phyloP scores from a whole-genome alignment of 2,113 vertebrate species.

The Tyto alba region DNA sequence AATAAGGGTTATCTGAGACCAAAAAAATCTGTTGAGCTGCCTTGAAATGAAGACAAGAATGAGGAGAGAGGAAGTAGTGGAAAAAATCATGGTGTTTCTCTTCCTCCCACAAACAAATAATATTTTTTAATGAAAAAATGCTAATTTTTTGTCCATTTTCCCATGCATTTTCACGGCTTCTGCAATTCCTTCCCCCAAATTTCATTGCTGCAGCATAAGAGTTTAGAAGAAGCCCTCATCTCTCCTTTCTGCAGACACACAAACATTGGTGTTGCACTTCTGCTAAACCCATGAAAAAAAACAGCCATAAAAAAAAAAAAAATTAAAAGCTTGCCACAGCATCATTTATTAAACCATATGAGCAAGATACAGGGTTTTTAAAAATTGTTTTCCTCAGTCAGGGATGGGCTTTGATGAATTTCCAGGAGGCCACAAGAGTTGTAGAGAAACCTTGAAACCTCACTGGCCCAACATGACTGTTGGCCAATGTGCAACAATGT shows the following conservation, averaged over 20 bases:
- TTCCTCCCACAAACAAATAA: neutral
- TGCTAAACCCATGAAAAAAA: neutral
- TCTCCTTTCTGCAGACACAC: neutral
- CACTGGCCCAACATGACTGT: rapidly evolving
- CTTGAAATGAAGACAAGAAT: neutral
- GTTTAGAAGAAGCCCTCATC: neutral
- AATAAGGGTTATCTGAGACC: neutral
- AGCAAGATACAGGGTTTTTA: neutral
- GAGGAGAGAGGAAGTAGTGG: neutral
- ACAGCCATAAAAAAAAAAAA: neutral
- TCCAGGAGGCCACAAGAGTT: neutral
- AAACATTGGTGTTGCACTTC: neutral
- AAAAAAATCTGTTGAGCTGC: neutral
- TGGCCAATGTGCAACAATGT: rapidly evolving
- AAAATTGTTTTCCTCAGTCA: rapidly evolving
- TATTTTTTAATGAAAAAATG: neutral
- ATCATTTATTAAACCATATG: neutral
- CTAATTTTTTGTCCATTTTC: neutral
- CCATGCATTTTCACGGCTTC: rapidly evolving
- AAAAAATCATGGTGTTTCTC: neutral
- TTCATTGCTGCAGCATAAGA: neutral
- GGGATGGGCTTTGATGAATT: neutral
- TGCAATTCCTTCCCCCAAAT: neutral
- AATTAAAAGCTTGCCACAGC: rapidly evolving
- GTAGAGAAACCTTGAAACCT: neutral